Evolutionary conservation across 2,797 vertebrate species (phyloP).

Genomic region (Phataginus tetradactyla): DNA sequence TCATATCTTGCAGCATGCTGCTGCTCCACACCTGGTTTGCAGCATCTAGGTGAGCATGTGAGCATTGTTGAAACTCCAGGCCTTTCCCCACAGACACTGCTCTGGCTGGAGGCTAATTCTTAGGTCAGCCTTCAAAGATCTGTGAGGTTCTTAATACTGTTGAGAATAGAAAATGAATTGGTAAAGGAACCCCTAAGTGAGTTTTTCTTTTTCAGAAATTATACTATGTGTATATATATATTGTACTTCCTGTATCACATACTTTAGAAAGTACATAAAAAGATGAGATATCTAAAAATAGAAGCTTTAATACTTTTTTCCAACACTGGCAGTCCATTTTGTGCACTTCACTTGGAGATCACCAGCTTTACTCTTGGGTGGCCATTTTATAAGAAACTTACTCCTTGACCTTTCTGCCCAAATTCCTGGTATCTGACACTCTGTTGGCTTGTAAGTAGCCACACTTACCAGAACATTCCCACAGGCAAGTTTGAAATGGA

Average conservation of each 20-base stretch:
- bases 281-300: background rate
- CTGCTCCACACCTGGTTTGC: background rate
- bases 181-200: background rate
- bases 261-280: background rate
- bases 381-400: background rate
- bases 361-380: background rate
- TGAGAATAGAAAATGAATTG: background rate
- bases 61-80: background rate
- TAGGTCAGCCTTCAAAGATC: background rate
- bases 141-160: conserved; percentile 34
- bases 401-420: background rate
- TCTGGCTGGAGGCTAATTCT: background rate
- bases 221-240: background rate
- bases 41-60: background rate
- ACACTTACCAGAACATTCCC: background rate
- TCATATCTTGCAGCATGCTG: conserved; percentile 11
- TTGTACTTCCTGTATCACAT: background rate
- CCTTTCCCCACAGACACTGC: background rate
- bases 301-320: background rate
- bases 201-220: background rate
- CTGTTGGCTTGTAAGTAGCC: background rate
- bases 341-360: background rate
- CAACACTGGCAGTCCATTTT: background rate
- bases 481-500: background rate
- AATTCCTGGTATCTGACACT: background rate